phyloP scores from a whole-genome alignment of 1,140 invertebrate species.

The Drosophila fuyamai region DNA sequence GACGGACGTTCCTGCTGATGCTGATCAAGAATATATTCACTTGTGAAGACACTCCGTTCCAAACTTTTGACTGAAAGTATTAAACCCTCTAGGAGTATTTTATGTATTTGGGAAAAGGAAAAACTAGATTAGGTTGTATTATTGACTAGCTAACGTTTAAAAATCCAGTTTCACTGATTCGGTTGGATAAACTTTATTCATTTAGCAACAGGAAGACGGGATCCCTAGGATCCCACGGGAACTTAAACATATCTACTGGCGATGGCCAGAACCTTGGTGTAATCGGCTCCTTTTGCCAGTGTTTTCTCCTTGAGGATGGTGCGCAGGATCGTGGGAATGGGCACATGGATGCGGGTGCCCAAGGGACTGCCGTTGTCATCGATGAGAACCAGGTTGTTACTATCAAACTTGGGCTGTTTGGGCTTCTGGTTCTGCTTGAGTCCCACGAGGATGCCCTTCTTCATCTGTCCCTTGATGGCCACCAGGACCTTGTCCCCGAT shows the following conservation, averaged over 20 bases:
- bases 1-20: too few species aligned
- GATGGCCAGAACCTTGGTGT: conserved; percentile 97
- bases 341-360: conserved; percentile 97
- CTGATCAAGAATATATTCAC: too few species aligned
- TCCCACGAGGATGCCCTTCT: conserved; percentile 97
- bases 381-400: conserved; percentile 98
- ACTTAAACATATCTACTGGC: conserved; percentile 95
- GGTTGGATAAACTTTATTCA: conserved; percentile 19
- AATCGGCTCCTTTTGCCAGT: conserved; percentile 93
- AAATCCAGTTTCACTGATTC: neutral
- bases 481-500: conserved; percentile 95
- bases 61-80: too few species aligned
- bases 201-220: conserved; percentile 12
- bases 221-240: neutral
- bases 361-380: conserved; percentile 97
- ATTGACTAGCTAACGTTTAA: too few species aligned
- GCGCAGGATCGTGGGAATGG: conserved; percentile 96
- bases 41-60: too few species aligned
- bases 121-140: too few species aligned
- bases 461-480: conserved; percentile 98
- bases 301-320: conserved; percentile 94
- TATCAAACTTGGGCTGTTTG: conserved; percentile 96
- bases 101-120: neutral
- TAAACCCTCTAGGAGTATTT: too few species aligned
- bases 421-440: conserved; percentile 93